Percentiles rank a stretch among this genome's conserved stretches.
Evolutionary conservation across 2,888 invertebrate genomes (phyloP).

Genomic region (Candidula unifasciata): DNA sequence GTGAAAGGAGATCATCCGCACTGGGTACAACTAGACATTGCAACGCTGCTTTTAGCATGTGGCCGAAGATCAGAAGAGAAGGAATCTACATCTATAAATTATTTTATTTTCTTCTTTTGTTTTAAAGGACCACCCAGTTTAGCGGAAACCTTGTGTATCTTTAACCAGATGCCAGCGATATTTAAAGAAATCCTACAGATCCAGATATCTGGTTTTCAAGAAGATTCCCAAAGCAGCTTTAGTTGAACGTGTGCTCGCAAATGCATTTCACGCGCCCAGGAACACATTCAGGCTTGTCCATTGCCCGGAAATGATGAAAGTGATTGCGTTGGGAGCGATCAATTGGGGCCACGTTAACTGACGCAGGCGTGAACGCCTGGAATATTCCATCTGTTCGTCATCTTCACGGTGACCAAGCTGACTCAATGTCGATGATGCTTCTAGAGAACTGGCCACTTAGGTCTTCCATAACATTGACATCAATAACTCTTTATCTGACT

Average conservation of each 20-base stretch:
- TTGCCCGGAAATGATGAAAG: slow-evolving; percentile 4
- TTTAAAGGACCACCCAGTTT: too few relatives aligned
- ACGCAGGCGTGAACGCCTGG: neutral
- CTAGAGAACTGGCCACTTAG: neutral
- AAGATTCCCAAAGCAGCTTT: neutral
- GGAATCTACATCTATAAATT: too few relatives aligned
- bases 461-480: neutral
- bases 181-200: too few relatives aligned
- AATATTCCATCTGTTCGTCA: neutral
- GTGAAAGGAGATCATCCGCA: too few relatives aligned
- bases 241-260: neutral
- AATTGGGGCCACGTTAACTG: neutral
- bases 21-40: too few relatives aligned
- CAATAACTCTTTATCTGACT: neutral
- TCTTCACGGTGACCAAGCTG: neutral
- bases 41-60: too few relatives aligned
- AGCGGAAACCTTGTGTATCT: too few relatives aligned
- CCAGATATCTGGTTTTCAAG: neutral
- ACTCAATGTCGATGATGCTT: neutral
- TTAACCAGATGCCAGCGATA: too few relatives aligned
- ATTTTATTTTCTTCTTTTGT: too few relatives aligned
- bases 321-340: slow-evolving; percentile 9
- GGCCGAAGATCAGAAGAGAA: too few relatives aligned
- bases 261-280: neutral
- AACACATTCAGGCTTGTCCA: neutral